Evolutionary conservation across 2,888 invertebrate genomes (phyloP), one percentile per base, ranked within the genome.

Genomic region (Hartigia nigra): DNA sequence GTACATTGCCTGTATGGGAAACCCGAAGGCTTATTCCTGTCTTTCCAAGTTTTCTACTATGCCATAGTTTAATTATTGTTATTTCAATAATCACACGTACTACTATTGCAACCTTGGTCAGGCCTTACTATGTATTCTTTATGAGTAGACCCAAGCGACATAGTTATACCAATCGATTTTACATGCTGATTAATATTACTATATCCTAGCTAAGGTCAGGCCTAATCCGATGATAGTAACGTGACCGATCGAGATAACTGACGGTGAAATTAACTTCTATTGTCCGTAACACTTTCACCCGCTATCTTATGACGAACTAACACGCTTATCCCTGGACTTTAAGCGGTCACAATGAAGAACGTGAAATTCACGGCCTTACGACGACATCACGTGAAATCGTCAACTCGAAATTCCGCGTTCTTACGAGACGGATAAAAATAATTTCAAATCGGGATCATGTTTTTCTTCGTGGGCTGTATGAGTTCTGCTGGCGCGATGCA

Each of bases 261-360:
- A 9, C 9, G 55, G 55, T 55, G 55, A 9, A 55, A 23, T 23
- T 55, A 55, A 55, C 55, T 55, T 9, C 39, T 23, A 55, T 55
- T 55, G 23, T 55, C 23, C 23, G 23, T 55, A 55, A 55, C 55
- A 55, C 55, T 55, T 55, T 55, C 55, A 55, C 55, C 23, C 55
- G 55, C 14, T 9, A 55, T 14, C 23, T 55, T 55, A 55, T 55
- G 55, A 55, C 9, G 55, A 55, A 55, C 55, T 14, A 23, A 55
- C 55, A 55, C 55, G 55, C 55, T 55, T 55, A 72, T 31, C 72
- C 72, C 32, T 72, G 72, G 72, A 72, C 32, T 72, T 72, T 14
- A 72, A 72, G 32, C 72, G 72, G 32, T 31, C 72, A 72, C 12
- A n/a, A 23, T 72, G 31, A 31, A 5, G 12, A 72, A 31, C 72